A percentile compares a stretch with the other conserved stretches of the same genome.
These are phyloP conservation scores for Stramonita haemastoma DNA, from an alignment of 2,888 invertebrate species.

Conservation along the genomic window DNA sequence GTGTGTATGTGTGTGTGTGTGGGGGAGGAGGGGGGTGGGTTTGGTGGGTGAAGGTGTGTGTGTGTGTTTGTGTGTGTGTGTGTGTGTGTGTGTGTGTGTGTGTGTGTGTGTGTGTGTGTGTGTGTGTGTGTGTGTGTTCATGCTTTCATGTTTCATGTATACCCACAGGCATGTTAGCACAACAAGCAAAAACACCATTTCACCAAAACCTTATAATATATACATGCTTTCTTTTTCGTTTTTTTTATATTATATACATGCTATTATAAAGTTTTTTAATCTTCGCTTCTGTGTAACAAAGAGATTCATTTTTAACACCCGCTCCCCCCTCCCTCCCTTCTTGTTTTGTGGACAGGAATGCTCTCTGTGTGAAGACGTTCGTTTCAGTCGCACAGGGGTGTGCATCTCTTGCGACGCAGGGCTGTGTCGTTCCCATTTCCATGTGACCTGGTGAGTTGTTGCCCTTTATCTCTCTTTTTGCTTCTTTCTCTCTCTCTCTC, in stretches of 20 bases:
- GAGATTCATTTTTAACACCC: neutral
- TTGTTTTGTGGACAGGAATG: conserved; percentile 81
- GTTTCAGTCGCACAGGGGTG: conserved; percentile 93
- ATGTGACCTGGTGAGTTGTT: conserved; percentile 88
- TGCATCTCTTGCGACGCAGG: conserved; percentile 99
- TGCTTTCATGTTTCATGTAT: neutral
- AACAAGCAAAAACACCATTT: too few relatives aligned
- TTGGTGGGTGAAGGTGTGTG: neutral
- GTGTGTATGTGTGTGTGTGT: conserved; percentile 1
- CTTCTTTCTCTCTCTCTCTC: too few relatives aligned
- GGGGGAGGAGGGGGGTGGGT: neutral
- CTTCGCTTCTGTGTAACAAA: neutral
- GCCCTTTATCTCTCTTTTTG: too few relatives aligned
- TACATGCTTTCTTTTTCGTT: too few relatives aligned
- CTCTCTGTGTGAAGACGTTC: conserved; percentile 90
- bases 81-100: conserved; percentile 7
- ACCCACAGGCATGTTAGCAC: neutral
- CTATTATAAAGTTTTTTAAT: neutral
- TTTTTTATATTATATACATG: too few relatives aligned
- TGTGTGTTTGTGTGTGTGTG: neutral
- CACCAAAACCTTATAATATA: too few relatives aligned
- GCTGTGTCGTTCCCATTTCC: conserved; percentile 97
- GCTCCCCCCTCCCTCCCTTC: neutral
- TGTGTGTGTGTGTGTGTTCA: conserved; percentile 21
- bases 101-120: neutral